phyloP scores from a whole-genome alignment of 2,113 vertebrate genomes.

The Mungos mungo region DNA sequence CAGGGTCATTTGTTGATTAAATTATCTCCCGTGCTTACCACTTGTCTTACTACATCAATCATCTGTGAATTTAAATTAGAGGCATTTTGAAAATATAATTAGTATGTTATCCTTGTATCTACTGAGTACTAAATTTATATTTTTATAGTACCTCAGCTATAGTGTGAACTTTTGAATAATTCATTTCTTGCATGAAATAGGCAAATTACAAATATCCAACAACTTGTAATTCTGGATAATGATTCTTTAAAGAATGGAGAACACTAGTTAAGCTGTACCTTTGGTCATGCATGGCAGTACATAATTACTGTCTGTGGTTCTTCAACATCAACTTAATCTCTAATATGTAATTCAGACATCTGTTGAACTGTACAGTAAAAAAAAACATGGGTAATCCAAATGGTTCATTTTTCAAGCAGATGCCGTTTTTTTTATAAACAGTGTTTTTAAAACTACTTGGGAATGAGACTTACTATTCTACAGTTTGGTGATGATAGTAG shows the following conservation, averaged over 20 bases:
- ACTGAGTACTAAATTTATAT: constrained; percentile 79
- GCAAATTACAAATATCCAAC: constrained; percentile 72
- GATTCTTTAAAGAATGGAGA: constrained; percentile 50
- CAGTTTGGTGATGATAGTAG: background rate
- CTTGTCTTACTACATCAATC: constrained; percentile 78
- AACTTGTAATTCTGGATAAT: constrained; percentile 67
- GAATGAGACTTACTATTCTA: background rate
- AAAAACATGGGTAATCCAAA: background rate
- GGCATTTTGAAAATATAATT: constrained; percentile 78
- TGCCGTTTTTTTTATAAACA: background rate
- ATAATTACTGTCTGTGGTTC: constrained; percentile 55
- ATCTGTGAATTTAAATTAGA: constrained; percentile 78
- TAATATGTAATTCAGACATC: constrained; percentile 12
- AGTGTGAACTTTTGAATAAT: constrained; percentile 76
- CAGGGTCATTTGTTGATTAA: constrained; percentile 82
- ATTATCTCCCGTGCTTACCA: constrained; percentile 75
- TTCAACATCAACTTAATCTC: constrained; percentile 58
- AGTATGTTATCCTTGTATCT: constrained; percentile 62
- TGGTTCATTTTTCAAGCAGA: background rate
- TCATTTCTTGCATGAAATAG: constrained; percentile 72
- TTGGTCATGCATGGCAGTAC: constrained; percentile 53
- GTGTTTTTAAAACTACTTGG: background rate
- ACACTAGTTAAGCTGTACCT: constrained; percentile 49
- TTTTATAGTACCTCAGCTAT: constrained; percentile 75
- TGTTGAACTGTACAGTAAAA: background rate